phyloP scores from a whole-genome alignment of 2,888 invertebrate species.

The Nebria salina region DNA sequence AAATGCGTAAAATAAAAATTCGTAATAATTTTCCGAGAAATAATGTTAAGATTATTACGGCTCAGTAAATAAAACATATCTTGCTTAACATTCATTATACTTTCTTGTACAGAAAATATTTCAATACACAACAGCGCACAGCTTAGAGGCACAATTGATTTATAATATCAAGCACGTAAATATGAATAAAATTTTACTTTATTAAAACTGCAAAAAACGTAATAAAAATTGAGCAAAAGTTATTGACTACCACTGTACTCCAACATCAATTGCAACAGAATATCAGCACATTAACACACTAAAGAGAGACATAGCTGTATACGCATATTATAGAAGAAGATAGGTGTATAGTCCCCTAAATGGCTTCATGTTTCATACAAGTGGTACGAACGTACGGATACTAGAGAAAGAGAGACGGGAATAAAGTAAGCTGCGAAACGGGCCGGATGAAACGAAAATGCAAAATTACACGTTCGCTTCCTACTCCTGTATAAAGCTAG shows the following conservation, averaged over 20 bases:
- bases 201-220: no score
- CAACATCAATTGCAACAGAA: not conserved
- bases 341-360: not conserved
- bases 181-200: no score
- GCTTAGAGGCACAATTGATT: no score
- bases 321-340: not conserved
- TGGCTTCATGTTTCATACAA: not conserved
- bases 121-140: no score
- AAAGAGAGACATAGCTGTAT: not conserved
- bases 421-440: not conserved
- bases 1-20: no score
- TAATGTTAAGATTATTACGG: no score
- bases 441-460: not conserved
- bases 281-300: not conserved
- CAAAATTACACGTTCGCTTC: not conserved
- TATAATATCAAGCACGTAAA: no score
- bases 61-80: no score
- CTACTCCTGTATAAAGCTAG: not conserved
- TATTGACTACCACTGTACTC: not conserved
- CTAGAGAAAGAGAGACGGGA: not conserved
- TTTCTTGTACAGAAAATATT: no score
- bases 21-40: no score
- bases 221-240: no score
- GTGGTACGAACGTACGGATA: not conserved
- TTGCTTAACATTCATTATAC: no score